phyloP scores from a whole-genome alignment of 2,113 vertebrate species.

The Misgurnus anguillicaudatus region DNA sequence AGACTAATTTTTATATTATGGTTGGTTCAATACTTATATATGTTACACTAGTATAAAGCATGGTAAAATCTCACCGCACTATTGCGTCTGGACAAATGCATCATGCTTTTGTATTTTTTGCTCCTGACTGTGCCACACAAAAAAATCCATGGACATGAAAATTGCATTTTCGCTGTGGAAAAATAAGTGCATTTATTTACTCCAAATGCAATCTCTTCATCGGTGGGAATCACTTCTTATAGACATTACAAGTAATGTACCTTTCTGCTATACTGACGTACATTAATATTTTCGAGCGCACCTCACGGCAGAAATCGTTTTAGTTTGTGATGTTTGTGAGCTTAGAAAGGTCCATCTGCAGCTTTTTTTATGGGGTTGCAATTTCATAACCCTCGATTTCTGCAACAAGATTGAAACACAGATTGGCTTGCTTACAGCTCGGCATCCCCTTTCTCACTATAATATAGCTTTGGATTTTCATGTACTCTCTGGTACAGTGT shows the following conservation, averaged over 20 bases:
- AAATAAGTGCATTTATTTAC: neutral
- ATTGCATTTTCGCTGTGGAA: neutral
- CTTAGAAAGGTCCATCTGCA: neutral
- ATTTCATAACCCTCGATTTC: neutral
- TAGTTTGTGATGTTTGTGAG: neutral
- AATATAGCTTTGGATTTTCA: neutral
- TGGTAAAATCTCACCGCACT: too few relatives aligned
- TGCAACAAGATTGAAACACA: neutral
- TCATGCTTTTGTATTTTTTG: too few relatives aligned
- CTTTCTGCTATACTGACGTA: neutral
- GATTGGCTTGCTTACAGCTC: neutral
- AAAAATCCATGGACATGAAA: neutral
- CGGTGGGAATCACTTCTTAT: neutral
- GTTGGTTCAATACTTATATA: too few relatives aligned
- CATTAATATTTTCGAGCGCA: neutral
- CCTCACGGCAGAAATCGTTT: neutral
- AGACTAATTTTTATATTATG: too few relatives aligned
- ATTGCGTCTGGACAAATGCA: too few relatives aligned
- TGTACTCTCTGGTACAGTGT: neutral
- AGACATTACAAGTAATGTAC: slow-evolving; percentile 11
- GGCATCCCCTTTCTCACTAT: neutral
- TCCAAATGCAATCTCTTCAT: neutral
- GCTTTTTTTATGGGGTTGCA: neutral
- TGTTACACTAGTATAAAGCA: too few relatives aligned
- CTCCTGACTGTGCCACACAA: neutral